Conservation (phyloP, 2,113 vertebrate genomes). For the Solea senegalensis region DNA sequence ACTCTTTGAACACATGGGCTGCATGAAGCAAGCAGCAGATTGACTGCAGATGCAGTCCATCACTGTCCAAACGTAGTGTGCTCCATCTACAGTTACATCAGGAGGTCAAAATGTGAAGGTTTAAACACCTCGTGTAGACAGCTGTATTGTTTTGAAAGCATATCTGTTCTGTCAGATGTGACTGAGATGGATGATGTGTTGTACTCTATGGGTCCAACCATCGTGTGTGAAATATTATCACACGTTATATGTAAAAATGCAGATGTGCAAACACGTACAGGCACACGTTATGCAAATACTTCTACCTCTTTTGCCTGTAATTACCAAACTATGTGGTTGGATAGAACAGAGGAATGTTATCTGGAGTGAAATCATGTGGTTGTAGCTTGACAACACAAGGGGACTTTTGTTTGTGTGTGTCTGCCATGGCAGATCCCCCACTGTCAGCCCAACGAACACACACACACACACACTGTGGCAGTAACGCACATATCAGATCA, state of each 20-base stretch:
- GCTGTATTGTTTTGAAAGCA: background rate
- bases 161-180: background rate
- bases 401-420: conserved; percentile 56
- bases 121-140: too few relatives aligned
- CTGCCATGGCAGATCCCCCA: conserved; percentile 55
- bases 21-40: too few relatives aligned
- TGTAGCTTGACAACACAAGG: conserved; percentile 59
- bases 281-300: conserved; percentile 38
- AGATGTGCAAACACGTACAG: background rate
- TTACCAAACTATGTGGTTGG: conserved; percentile 51
- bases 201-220: background rate
- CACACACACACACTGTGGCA: conserved; percentile 6
- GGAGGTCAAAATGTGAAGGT: too few relatives aligned
- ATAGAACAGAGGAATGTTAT: conserved; percentile 64
- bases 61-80: too few relatives aligned
- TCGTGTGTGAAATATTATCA: background rate
- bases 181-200: background rate
- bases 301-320: conserved; percentile 30
- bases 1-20: too few relatives aligned
- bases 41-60: too few relatives aligned
- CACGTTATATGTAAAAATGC: too few relatives aligned
- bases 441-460: conserved; percentile 48
- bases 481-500: conserved; percentile 29
- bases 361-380: conserved; percentile 56
- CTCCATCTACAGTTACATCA: too few relatives aligned